These are phyloP conservation scores for Ctenopoma multispine DNA, from an alignment of 2,797 vertebrate genomes.

Conservation along the genomic window DNA sequence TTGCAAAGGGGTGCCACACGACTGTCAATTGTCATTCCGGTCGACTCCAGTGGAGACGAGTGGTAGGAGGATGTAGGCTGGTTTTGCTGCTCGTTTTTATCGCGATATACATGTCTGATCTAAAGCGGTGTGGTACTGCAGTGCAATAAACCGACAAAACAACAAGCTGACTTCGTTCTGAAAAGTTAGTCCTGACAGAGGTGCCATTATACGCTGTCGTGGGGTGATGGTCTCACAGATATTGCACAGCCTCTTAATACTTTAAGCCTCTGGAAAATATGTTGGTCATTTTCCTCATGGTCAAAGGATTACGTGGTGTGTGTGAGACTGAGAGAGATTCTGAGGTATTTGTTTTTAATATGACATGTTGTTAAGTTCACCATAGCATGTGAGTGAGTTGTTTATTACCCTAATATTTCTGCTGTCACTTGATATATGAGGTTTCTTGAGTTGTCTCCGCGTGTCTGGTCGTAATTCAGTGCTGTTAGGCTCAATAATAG, in stretches of 20 bases:
- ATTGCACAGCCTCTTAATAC: slow-evolving; percentile 30
- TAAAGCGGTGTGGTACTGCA: neutral
- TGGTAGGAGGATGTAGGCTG: neutral
- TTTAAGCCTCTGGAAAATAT: slow-evolving; percentile 46
- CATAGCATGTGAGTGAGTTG: neutral
- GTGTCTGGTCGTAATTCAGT: slow-evolving; percentile 23
- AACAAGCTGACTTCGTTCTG: slow-evolving; percentile 9
- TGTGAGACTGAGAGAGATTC: neutral
- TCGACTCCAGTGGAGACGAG: slow-evolving; percentile 16
- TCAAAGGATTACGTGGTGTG: slow-evolving; percentile 29
- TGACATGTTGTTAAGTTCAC: slow-evolving; percentile 22
- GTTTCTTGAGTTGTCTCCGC: slow-evolving; percentile 5
- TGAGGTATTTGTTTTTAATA: slow-evolving; percentile 22
- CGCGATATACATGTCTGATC: neutral
- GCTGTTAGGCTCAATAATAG: neutral
- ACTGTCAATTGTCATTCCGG: slow-evolving; percentile 45
- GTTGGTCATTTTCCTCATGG: slow-evolving; percentile 28
- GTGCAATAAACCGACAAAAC: neutral
- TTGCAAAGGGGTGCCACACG: slow-evolving; percentile 13
- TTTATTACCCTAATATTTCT: slow-evolving; percentile 26
- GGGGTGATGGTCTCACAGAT: slow-evolving; percentile 30
- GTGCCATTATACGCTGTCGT: slow-evolving; percentile 9
- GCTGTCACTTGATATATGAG: slow-evolving; percentile 13
- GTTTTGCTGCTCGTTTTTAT: neutral
- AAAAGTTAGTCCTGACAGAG: neutral